Conservation (phyloP, 2,797 vertebrate species). For the Pseudocheirus occidentalis region DNA sequence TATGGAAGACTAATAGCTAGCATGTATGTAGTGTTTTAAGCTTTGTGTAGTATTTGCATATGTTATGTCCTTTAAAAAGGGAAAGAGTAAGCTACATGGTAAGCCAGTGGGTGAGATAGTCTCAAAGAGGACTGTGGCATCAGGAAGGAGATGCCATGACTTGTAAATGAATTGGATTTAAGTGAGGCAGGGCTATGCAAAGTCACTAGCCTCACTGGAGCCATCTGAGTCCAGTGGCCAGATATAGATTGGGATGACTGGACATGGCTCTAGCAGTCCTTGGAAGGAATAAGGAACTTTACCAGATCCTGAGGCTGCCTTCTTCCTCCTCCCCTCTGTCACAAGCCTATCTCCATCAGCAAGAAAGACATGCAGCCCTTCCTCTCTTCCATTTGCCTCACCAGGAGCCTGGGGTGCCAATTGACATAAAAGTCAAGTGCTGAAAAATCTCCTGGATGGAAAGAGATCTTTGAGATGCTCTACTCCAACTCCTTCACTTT, state of each 20-base stretch:
- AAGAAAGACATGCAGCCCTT: not conserved
- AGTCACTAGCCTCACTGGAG: no score
- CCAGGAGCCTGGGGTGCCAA: not conserved
- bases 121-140: no score
- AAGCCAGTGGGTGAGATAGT: not conserved
- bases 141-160: no score
- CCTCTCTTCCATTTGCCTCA: not conserved
- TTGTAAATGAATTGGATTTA: no score
- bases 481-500: not conserved
- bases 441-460: not conserved
- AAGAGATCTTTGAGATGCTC: not conserved
- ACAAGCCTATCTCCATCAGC: not conserved
- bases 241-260: no score
- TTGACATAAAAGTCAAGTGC: not conserved
- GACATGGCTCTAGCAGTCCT: not conserved
- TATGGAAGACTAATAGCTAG: not conserved
- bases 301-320: not conserved
- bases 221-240: no score
- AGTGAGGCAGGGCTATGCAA: no score
- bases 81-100: not conserved
- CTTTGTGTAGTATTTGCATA: not conserved
- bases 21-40: not conserved
- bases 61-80: not conserved
- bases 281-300: not conserved
- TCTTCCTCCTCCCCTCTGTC: not conserved